Evolutionary conservation across 2,113 vertebrate species (phyloP).

Genomic region (Tricholaema leucomelas): DNA sequence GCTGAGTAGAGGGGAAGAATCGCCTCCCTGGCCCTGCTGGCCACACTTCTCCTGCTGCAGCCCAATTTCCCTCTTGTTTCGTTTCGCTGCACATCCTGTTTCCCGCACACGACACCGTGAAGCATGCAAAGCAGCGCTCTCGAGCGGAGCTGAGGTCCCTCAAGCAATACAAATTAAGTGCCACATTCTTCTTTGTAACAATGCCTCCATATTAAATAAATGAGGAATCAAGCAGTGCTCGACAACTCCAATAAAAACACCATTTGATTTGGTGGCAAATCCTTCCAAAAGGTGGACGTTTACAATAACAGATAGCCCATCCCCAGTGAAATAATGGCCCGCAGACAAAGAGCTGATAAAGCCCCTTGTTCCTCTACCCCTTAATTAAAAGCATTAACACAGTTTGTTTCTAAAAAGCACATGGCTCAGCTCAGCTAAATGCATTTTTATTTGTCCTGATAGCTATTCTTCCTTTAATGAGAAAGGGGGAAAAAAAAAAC

Average conservation of each 20-base stretch:
- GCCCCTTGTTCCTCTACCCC: constrained; percentile 46
- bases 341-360: constrained; percentile 57
- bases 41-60: too few species aligned
- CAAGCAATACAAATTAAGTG: constrained; percentile 12
- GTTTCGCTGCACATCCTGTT: fast-evolving
- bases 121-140: not conserved
- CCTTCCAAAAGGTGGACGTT: constrained; percentile 41
- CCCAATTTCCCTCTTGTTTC: not conserved
- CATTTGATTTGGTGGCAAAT: constrained; percentile 52
- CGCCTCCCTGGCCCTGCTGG: too few species aligned
- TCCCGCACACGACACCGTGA: fast-evolving
- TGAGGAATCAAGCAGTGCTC: not conserved
- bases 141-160: not conserved
- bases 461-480: constrained; percentile 19
- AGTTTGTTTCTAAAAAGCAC: constrained; percentile 54
- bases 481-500: not conserved
- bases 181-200: constrained; percentile 28
- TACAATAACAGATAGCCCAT: constrained; percentile 46
- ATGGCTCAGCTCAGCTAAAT: not conserved
- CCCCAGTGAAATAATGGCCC: constrained; percentile 29
- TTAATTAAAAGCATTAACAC: constrained; percentile 64
- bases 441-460: constrained; percentile 26
- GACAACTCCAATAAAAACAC: constrained; percentile 29
- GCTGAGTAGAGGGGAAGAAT: too few species aligned
- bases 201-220: constrained; percentile 14